Evolutionary conservation across 1,140 invertebrate genomes (phyloP).

Genomic region (Mylabris phalerata): DNA sequence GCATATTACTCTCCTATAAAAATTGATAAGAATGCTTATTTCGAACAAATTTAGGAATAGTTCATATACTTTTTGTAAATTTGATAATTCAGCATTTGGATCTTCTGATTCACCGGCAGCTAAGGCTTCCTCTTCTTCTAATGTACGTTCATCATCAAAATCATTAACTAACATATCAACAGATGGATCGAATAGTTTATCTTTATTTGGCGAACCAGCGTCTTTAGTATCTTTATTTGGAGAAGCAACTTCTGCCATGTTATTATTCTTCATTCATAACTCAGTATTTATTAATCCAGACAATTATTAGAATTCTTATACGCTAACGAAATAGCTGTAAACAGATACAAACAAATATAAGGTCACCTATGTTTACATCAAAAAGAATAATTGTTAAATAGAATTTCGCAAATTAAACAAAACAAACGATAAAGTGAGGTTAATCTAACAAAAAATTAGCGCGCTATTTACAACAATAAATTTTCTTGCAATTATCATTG

Average conservation of each 20-base stretch:
- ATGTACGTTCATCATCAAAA: conserved; percentile 91
- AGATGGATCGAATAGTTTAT: conserved; percentile 54
- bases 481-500: neutral
- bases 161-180: conserved; percentile 93
- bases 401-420: too few species aligned
- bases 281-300: too few species aligned
- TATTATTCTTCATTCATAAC: conserved; percentile 14
- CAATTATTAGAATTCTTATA: too few species aligned
- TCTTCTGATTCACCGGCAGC: conserved; percentile 74
- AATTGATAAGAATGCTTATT: neutral
- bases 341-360: too few species aligned
- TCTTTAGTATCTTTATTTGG: conserved; percentile 30
- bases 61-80: conserved; percentile 69
- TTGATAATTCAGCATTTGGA: conserved; percentile 79
- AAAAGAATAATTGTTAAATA: too few species aligned
- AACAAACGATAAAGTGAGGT: too few species aligned
- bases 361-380: too few species aligned
- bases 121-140: conserved; percentile 94
- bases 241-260: conserved; percentile 34
- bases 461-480: conserved; percentile 4
- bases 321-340: too few species aligned
- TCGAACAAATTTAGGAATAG: neutral
- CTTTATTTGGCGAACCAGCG: conserved; percentile 32
- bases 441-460: neutral
- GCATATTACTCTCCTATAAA: conserved; percentile 76